Conservation (phyloP, 2,888 invertebrate species). For the Drosophila subsilvestris region DNA sequence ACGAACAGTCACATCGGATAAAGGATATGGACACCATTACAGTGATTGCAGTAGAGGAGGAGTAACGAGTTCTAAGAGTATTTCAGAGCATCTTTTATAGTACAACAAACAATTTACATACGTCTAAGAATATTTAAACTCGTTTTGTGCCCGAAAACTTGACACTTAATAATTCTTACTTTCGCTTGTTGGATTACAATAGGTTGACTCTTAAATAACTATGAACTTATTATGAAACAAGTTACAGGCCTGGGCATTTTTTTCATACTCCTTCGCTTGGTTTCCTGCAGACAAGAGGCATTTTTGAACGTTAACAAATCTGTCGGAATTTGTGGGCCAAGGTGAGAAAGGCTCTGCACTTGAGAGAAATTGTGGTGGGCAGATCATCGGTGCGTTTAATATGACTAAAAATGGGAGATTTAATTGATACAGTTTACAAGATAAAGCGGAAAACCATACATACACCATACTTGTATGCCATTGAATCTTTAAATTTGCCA, state of each 20-base stretch:
- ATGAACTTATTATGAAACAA: not conserved
- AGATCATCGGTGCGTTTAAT: slow-evolving; percentile 68
- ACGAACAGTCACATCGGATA: slow-evolving; percentile 62
- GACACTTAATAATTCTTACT: not conserved
- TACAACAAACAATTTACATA: not conserved
- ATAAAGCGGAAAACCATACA: not conserved
- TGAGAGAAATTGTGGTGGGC: slow-evolving; percentile 80
- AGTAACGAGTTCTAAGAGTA: not conserved
- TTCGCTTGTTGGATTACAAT: not conserved
- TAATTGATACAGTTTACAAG: not conserved
- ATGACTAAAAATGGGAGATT: slow-evolving; percentile 47
- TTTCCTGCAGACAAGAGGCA: not conserved
- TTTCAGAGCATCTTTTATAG: not conserved
- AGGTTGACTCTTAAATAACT: not conserved
- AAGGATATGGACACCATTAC: slow-evolving; percentile 29
- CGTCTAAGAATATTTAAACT: not conserved
- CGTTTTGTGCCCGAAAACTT: not conserved
- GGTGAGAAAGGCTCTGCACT: slow-evolving; percentile 76
- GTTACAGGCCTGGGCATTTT: not conserved
- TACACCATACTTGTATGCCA: slow-evolving; percentile 77
- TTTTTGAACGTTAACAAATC: slow-evolving; percentile 81
- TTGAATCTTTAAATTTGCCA: slow-evolving; percentile 75
- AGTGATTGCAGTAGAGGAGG: not conserved
- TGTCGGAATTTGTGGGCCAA: slow-evolving; percentile 82
- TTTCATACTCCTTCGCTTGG: too few relatives aligned